Base-by-base conservation (phyloP, 2,113 vertebrate genomes). In the Dunckerocampus dactyliophorus region DNA sequence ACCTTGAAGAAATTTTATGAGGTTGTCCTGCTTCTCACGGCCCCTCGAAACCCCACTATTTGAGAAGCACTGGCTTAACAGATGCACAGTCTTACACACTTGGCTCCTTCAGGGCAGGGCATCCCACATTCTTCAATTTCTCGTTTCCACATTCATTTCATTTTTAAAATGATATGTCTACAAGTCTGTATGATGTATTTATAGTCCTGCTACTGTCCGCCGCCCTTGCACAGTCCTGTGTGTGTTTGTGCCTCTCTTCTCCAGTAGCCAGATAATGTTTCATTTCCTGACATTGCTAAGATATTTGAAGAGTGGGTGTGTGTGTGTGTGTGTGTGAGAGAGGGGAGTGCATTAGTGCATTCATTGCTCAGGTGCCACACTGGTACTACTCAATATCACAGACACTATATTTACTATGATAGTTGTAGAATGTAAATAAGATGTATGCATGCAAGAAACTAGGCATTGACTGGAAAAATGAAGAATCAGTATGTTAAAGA, bases 111-210 rank as follows among this genome's bases (percentile, higher is more conserved):
- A 63, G 64, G 72, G 61, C 59, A 63, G 56, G 63, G 46, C 63
- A 39, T 45, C 20, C 13, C 13, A 1, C 19, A 39, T 39, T 39
- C 64, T 53, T 62, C 42, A 51, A 59, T 67, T 68, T 69, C 49
- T 21, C 13, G 16, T 21, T 50, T 11, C 16, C 21, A 19, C 74
- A 72, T 86, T 28, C 24, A 28, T 28, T 5, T 67, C 56, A 76
- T 78, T 77, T 85, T 85, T 79, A 71, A 84, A 67, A 75, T 69
- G 68, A 48, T 81, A 68, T 69, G 58, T 59, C 67, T 52, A 59
- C 65, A 42, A 50, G 74, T 62, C 53, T 55, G 61, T 75, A 70
- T 77, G 62, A 78, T 81, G 67, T 72, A 74, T 82, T 79, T 59
- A 82, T 83, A 55, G 77, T 37, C 34, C 47, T 56, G 59, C 52